A percentile compares a stretch with the other conserved stretches of the same genome.
phyloP scores from a whole-genome alignment of 2,888 invertebrate genomes.

The Halictus quadricinctus region DNA sequence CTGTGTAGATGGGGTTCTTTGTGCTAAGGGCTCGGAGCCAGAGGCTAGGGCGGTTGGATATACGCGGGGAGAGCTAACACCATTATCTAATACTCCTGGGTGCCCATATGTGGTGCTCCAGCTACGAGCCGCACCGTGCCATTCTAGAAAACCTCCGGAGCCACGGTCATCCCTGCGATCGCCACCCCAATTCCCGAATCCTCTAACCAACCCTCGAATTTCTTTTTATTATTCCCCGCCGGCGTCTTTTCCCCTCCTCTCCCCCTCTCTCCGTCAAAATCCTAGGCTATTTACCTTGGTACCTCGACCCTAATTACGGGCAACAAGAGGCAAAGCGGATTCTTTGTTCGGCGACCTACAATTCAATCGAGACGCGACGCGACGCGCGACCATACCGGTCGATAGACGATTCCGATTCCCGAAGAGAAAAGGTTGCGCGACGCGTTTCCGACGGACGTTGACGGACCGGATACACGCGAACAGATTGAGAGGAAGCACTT shows the following conservation, averaged over 20 bases:
- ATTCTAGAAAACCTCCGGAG: slow-evolving; percentile 67
- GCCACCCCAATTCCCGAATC: slow-evolving; percentile 35
- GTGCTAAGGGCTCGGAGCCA: slow-evolving; percentile 69
- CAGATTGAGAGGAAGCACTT: slow-evolving; percentile 16
- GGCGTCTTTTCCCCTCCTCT: background rate
- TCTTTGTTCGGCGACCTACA: slow-evolving; percentile 20
- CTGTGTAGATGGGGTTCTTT: slow-evolving; percentile 71
- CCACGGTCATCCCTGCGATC: slow-evolving; percentile 69
- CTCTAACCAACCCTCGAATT: slow-evolving; percentile 17
- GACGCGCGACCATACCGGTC: background rate
- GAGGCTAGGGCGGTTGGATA: slow-evolving; percentile 62
- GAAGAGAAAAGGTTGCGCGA: slow-evolving; percentile 6
- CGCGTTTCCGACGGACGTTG: slow-evolving; percentile 12
- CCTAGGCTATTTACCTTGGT: slow-evolving; percentile 73
- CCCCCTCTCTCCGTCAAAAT: slow-evolving; percentile 20
- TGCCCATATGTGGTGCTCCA: slow-evolving; percentile 81
- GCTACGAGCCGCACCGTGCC: slow-evolving; percentile 74
- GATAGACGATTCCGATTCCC: background rate
- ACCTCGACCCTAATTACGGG: slow-evolving; percentile 68
- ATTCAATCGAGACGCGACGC: background rate
- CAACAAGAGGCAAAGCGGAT: slow-evolving; percentile 52
- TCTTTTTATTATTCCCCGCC: slow-evolving; percentile 66
- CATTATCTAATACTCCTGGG: slow-evolving; percentile 80
- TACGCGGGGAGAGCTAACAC: slow-evolving; percentile 76
- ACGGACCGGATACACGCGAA: slow-evolving; percentile 5